Conservation (phyloP, 2,888 invertebrate species). For the Perizoma flavofasciatum region DNA sequence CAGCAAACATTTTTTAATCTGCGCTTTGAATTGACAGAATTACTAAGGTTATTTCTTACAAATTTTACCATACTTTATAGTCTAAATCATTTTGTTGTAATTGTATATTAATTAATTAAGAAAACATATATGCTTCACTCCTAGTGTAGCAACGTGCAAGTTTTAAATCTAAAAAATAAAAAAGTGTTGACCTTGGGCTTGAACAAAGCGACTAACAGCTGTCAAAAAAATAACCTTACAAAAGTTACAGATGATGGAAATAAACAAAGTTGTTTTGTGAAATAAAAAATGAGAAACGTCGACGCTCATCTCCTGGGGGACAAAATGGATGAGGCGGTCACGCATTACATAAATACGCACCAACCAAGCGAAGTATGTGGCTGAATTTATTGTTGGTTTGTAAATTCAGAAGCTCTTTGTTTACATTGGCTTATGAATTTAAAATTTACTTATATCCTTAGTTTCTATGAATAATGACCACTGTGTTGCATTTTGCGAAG, state of each 20-base stretch:
- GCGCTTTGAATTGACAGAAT: no score
- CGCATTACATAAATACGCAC: constrained; percentile 75
- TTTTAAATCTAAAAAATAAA: no score
- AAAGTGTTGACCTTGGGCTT: neutral
- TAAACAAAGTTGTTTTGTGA: constrained; percentile 36
- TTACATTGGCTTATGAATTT: neutral
- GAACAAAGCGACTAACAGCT: constrained; percentile 38
- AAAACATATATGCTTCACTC: no score
- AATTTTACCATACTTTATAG: no score
- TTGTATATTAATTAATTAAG: no score
- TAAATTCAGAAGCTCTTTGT: constrained; percentile 19
- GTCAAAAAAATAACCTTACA: constrained; percentile 48
- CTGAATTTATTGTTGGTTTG: constrained; percentile 8
- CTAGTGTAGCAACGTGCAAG: no score
- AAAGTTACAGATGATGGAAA: constrained; percentile 32
- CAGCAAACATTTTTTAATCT: no score
- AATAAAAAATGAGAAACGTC: constrained; percentile 61
- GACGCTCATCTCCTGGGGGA: constrained; percentile 61
- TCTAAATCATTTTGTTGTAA: no score
- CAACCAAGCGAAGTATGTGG: constrained; percentile 62
- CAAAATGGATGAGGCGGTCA: constrained; percentile 76
- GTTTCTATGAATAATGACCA: no score
- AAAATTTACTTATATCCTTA: neutral
- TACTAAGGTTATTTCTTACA: no score
- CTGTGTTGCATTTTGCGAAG: no score